Evolutionary conservation across 2,888 invertebrate species (phyloP).

Genomic region (Sminthurinus aureus): DNA sequence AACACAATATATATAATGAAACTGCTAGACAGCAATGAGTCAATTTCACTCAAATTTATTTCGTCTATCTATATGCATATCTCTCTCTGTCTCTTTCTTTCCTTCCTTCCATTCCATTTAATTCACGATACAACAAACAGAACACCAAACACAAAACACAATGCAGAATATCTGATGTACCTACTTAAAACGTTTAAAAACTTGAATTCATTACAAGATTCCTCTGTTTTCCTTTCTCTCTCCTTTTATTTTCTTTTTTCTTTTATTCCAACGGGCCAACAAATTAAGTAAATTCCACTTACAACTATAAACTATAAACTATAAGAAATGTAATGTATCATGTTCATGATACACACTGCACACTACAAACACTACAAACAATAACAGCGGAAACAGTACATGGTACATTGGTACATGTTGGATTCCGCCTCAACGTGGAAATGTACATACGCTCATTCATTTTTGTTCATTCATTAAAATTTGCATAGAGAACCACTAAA

Average conservation of each 20-base stretch:
- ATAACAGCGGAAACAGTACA: not conserved
- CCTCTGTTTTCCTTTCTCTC: not conserved
- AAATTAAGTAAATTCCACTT: not conserved
- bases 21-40: constrained; percentile 29
- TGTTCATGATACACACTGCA: too few relatives aligned
- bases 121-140: not conserved
- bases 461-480: constrained; percentile 17
- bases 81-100: not conserved
- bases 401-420: not conserved
- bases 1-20: constrained; percentile 30
- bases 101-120: not conserved
- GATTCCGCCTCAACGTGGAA: not conserved
- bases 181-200: not conserved
- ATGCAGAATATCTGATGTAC: not conserved
- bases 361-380: not conserved
- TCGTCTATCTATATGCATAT: not conserved
- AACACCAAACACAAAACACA: not conserved
- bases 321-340: too few relatives aligned
- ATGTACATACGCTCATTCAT: not conserved
- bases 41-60: constrained; percentile 12
- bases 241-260: not conserved
- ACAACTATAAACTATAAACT: too few relatives aligned
- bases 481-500: constrained; percentile 9
- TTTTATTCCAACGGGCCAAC: not conserved
- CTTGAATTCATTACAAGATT: not conserved